Conservation (phyloP, 2,888 invertebrate species). For the Megaustenia siamemsis region DNA sequence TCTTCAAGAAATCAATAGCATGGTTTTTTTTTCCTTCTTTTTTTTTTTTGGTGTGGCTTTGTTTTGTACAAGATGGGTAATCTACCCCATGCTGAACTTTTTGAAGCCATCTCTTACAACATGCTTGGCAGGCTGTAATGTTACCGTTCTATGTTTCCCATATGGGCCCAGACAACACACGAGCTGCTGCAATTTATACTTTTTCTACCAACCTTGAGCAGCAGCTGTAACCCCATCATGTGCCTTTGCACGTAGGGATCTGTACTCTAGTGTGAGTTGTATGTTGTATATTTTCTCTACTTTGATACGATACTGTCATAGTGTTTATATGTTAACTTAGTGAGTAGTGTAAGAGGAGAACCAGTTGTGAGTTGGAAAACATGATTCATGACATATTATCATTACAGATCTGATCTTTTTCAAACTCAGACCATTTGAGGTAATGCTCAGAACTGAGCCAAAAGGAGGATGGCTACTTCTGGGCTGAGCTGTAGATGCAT, state of each 20-base stretch:
- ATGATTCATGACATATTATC: not conserved
- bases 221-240: slow-evolving; percentile 32
- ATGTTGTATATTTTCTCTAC: slow-evolving; percentile 32
- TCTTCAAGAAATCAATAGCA: too few species aligned
- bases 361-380: not conserved
- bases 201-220: not conserved
- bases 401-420: not conserved
- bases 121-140: too few species aligned
- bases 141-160: too few species aligned
- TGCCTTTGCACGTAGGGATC: slow-evolving; percentile 48
- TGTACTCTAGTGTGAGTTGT: slow-evolving; percentile 11
- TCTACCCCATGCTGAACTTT: too few species aligned
- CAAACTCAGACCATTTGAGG: not conserved
- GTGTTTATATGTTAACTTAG: not conserved
- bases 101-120: too few species aligned
- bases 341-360: not conserved
- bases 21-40: too few species aligned
- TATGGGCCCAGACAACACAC: too few species aligned
- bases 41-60: too few species aligned
- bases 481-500: not conserved
- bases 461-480: not conserved
- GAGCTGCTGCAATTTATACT: too few species aligned
- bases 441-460: not conserved
- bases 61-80: too few species aligned
- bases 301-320: not conserved